Percentiles rank a stretch among this genome's conserved stretches.
Evolutionary conservation across 1,140 invertebrate genomes (phyloP).

Genomic region (Drosophila athabasca): DNA sequence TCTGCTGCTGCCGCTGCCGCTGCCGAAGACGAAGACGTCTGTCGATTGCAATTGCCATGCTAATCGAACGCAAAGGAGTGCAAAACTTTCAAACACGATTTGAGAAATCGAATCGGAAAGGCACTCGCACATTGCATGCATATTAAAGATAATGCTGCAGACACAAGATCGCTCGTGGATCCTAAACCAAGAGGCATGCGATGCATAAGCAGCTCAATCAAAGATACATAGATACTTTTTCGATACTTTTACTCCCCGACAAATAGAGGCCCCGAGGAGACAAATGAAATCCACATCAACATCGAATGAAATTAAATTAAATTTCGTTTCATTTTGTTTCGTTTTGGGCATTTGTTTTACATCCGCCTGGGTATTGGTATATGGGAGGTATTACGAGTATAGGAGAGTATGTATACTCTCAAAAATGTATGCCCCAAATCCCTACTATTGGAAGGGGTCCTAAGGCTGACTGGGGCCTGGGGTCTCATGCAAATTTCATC

Average conservation of each 20-base stretch:
- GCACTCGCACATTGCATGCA: slow-evolving; percentile 37
- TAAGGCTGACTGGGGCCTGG: no score
- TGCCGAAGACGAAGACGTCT: slow-evolving; percentile 18
- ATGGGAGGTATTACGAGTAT: no score
- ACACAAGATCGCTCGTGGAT: neutral
- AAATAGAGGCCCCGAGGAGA: no score
- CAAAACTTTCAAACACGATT: slow-evolving; percentile 52
- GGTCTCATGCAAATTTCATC: slow-evolving; percentile 37
- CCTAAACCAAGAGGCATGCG: slow-evolving; percentile 9
- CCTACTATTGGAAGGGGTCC: no score
- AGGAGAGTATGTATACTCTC: neutral
- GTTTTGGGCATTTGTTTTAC: slow-evolving; percentile 12
- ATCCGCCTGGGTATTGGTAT: slow-evolving; percentile 18
- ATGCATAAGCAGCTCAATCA: slow-evolving; percentile 18
- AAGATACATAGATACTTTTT: no score
- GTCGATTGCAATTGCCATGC: slow-evolving; percentile 48
- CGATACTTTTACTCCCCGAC: no score
- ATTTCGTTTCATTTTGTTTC: neutral
- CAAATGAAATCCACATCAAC: neutral
- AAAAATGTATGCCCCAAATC: no score
- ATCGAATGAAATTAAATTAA: no score
- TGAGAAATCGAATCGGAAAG: neutral
- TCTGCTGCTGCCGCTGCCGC: no score
- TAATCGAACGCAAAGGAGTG: slow-evolving; percentile 44
- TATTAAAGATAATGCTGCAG: slow-evolving; percentile 35